Percentiles rank a stretch among this genome's conserved stretches.
phyloP scores from a whole-genome alignment of 2,797 vertebrate genomes.

The Siniperca scherzeri region DNA sequence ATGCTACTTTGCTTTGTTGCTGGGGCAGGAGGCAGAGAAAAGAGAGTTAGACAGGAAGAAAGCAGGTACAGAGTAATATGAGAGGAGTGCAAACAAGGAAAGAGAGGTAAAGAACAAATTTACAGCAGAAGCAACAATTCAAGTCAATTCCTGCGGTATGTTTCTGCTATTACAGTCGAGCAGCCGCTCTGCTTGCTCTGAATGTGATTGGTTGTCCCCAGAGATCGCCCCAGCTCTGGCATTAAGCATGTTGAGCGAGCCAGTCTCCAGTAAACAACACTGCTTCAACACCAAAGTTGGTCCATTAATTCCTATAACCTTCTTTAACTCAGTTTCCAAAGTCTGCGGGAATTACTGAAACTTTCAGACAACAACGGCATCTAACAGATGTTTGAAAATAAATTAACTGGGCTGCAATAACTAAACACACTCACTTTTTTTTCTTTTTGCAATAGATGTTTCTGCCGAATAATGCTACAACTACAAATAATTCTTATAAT shows the following conservation, averaged over 20 bases:
- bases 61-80: conserved; percentile 13
- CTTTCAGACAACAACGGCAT: conserved; percentile 17
- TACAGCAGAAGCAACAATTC: conserved; percentile 44
- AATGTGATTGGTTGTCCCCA: conserved; percentile 42
- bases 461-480: conserved; percentile 11
- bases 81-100: conserved; percentile 37
- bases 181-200: conserved; percentile 40
- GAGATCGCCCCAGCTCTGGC: conserved; percentile 49
- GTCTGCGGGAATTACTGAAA: conserved; percentile 33
- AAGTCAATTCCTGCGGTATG: conserved; percentile 38
- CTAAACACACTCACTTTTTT: background rate
- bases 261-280: conserved; percentile 26
- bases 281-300: conserved; percentile 34
- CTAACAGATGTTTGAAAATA: conserved; percentile 18
- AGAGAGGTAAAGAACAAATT: conserved; percentile 27
- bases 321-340: conserved; percentile 42
- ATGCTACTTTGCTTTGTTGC: conserved; percentile 33
- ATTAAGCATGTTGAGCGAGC: conserved; percentile 29
- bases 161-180: conserved; percentile 56
- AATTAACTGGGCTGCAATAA: conserved; percentile 25
- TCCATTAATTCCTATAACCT: conserved; percentile 45
- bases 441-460: background rate
- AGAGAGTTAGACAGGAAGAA: conserved; percentile 1
- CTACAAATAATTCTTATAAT: conserved; percentile 34
- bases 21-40: conserved; percentile 24